Conservation (phyloP, 2,888 invertebrate genomes). For the Hanleya hanleyi region DNA sequence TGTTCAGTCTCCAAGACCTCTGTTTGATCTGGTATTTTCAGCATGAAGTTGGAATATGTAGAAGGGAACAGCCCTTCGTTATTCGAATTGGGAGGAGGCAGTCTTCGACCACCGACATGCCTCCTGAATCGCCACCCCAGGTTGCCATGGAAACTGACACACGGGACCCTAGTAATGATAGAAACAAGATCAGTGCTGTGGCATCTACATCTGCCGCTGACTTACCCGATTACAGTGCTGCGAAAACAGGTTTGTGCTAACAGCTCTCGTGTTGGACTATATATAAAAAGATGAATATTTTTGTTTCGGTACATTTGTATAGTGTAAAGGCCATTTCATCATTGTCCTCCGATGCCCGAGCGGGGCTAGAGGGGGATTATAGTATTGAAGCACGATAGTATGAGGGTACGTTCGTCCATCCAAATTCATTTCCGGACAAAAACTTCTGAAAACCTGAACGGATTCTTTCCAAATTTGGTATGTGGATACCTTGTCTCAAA, state of each 20-base stretch:
- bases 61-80: slow-evolving; percentile 85
- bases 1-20: no score
- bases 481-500: no score
- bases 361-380: no score
- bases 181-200: slow-evolving; percentile 35
- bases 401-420: no score
- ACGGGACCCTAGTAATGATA: slow-evolving; percentile 2
- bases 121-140: slow-evolving; percentile 55
- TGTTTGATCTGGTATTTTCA: slow-evolving; percentile 74
- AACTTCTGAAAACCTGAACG: no score
- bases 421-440: no score
- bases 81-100: slow-evolving; percentile 73
- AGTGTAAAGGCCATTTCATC: no score
- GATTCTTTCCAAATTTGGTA: no score
- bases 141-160: slow-evolving; percentile 58
- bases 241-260: slow-evolving; percentile 6
- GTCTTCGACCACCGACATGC: slow-evolving; percentile 49
- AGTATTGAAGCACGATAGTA: no score
- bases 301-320: neutral
- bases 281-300: no score
- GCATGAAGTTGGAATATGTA: slow-evolving; percentile 85
- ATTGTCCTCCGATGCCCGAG: no score
- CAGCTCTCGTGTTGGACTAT: neutral
- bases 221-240: slow-evolving; percentile 14
- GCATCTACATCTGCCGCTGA: slow-evolving; percentile 31